These are phyloP conservation scores for Brachionus sp. DNA, from an alignment of 1,140 invertebrate genomes.

Conservation along the genomic window DNA sequence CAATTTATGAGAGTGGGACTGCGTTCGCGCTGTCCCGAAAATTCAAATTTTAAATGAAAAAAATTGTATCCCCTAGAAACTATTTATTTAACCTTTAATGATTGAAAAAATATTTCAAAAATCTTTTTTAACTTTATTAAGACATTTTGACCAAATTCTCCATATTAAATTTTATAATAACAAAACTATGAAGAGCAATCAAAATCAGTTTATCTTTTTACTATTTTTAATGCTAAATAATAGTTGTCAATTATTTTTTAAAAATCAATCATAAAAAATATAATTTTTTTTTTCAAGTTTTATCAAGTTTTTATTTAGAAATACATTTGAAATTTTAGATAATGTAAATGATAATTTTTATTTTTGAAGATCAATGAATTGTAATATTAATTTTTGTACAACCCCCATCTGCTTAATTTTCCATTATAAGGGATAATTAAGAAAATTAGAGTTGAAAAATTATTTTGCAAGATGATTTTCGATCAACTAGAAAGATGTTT, in stretches of 20 bases:
- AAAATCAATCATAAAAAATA: no score
- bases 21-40: constrained; percentile 46
- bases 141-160: no score
- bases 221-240: no score
- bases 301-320: background rate
- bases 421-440: constrained; percentile 18
- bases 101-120: no score
- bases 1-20: constrained; percentile 46
- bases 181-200: no score
- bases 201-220: no score
- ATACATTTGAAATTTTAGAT: background rate
- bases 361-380: background rate
- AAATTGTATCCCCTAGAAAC: background rate
- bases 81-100: background rate
- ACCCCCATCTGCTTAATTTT: constrained; percentile 41
- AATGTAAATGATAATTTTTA: background rate
- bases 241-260: no score
- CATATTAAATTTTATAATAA: no score
- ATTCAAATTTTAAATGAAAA: constrained; percentile 28
- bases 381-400: background rate
- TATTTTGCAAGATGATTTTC: constrained; percentile 25
- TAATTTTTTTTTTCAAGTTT: no score
- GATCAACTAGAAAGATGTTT: background rate
- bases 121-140: no score
- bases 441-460: constrained; percentile 19